Evolutionary conservation across 2,113 vertebrate genomes (phyloP), one percentile per base, ranked within the genome.

Genomic region (Eptesicus fuscus): DNA sequence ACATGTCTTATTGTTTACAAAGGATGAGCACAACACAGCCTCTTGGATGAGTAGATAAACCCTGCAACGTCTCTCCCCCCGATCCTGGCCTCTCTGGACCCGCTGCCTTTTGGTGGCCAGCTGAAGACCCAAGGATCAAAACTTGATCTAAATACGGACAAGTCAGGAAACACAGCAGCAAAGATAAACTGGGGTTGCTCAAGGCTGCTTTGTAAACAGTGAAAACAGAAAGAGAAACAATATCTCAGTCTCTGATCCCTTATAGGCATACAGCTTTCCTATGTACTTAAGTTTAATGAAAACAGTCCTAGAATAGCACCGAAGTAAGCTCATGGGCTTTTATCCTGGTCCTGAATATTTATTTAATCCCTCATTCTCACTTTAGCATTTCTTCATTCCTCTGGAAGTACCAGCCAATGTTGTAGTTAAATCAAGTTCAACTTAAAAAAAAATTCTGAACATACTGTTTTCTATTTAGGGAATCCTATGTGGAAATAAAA

Each of bases 1-100:
- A 97, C 97, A 97, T 98, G 98, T 97, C 98, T 97, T 98, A 97
- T 96, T 99, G 98, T 99, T 98, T 98, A 98, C 98, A 97, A 97
- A 98, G 98, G 98, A 98, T 98, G 98, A 98, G 97, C 96, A 91
- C 97, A 97, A 97, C 96, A 97, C 98, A 97, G 95, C 98, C 97
- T 96, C 97, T 97, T 95, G 84, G 97, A 97, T 98, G 96, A 88
- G 88, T 97, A 97, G 98, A 98, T 99, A 98, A 98, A 98, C 96
- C 96, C 96, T 92, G 84, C 77, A 93, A 95, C 96, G 95, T 96
- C 97, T 97, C 96, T 96, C 94, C 97, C 96, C 97, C 88, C 83
- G 90, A n/a, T 88, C 73, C 96, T 93, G 97, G 97, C 94, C 97
- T 98, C 97, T 96, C 97, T 92, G 96, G 97, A 95, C 97, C 96